Evolutionary conservation across 2,797 vertebrate genomes (phyloP).

Genomic region (Sebastes itinus): DNA sequence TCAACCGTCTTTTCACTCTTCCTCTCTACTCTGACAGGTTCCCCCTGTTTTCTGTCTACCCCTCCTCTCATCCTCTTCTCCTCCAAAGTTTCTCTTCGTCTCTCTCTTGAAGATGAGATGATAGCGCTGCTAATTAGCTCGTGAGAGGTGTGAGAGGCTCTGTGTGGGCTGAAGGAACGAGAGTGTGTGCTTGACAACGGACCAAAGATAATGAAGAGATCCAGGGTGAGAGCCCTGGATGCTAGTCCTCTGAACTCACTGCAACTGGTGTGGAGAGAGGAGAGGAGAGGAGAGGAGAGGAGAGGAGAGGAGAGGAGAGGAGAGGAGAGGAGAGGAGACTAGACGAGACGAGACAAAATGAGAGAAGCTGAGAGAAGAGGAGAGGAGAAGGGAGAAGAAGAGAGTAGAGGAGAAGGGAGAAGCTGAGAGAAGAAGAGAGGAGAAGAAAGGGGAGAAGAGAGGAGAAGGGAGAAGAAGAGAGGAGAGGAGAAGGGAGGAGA

Average conservation of each 20-base stretch:
- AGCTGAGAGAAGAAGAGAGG: not conserved
- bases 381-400: not conserved
- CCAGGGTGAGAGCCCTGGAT: slow-evolving; percentile 17
- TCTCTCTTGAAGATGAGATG: slow-evolving; percentile 52
- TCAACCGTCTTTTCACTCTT: slow-evolving; percentile 8
- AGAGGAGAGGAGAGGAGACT: not conserved
- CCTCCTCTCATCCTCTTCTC: not conserved
- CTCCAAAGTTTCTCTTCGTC: slow-evolving; percentile 3
- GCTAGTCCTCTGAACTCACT: slow-evolving; percentile 31
- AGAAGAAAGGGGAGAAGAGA: not conserved
- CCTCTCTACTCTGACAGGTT: slow-evolving; percentile 1
- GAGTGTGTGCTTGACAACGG: slow-evolving; percentile 40
- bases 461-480: not conserved
- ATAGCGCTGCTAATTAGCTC: slow-evolving; percentile 55
- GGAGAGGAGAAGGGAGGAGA: not conserved
- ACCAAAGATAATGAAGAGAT: slow-evolving; percentile 63
- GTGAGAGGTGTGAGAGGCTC: slow-evolving; percentile 42
- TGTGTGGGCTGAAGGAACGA: slow-evolving; percentile 25
- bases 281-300: not conserved
- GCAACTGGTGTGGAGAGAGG: not conserved
- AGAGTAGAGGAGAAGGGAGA: not conserved
- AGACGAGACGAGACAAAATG: not conserved
- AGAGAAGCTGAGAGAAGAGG: not conserved
- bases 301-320: not conserved
- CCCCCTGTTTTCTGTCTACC: not conserved